Evolutionary conservation across 2,797 vertebrate species (phyloP).

Genomic region (Sciurus vulgaris): DNA sequence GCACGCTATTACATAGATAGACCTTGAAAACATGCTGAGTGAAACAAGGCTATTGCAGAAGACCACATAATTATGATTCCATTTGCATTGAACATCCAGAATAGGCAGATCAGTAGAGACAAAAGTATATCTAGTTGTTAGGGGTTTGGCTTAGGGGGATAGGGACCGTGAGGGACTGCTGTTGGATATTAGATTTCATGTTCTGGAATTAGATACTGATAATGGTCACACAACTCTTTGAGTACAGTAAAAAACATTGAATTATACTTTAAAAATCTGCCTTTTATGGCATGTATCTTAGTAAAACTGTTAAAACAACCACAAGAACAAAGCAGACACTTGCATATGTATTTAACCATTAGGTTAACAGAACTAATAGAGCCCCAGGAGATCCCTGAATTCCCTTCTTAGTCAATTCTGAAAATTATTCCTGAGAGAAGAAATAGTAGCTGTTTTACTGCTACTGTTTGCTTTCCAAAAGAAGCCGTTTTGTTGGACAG

Average conservation of each 20-base stretch:
- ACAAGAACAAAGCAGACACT: neutral
- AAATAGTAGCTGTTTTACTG: constrained; percentile 18
- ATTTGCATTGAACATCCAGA: neutral
- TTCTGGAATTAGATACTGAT: constrained; percentile 19
- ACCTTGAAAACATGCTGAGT: neutral
- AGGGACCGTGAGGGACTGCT: neutral
- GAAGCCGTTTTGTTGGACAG: constrained; percentile 41
- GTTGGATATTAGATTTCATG: neutral
- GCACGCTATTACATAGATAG: neutral
- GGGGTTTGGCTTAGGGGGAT: too few relatives aligned
- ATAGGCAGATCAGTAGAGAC: neutral
- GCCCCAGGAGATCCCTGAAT: neutral
- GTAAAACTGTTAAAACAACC: neutral
- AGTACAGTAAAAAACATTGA: neutral
- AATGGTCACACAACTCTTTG: neutral
- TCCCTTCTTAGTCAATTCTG: neutral
- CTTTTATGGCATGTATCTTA: neutral
- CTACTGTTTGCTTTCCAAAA: constrained; percentile 18
- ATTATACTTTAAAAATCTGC: neutral
- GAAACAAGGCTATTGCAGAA: neutral
- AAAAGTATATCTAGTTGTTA: neutral
- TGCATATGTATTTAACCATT: neutral
- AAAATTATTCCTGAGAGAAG: neutral
- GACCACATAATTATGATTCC: neutral
- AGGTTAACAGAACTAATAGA: neutral